Evolutionary conservation across 2,797 vertebrate genomes (phyloP), one percentile per base, ranked within the genome.

Genomic region (Capromys pilorides): DNA sequence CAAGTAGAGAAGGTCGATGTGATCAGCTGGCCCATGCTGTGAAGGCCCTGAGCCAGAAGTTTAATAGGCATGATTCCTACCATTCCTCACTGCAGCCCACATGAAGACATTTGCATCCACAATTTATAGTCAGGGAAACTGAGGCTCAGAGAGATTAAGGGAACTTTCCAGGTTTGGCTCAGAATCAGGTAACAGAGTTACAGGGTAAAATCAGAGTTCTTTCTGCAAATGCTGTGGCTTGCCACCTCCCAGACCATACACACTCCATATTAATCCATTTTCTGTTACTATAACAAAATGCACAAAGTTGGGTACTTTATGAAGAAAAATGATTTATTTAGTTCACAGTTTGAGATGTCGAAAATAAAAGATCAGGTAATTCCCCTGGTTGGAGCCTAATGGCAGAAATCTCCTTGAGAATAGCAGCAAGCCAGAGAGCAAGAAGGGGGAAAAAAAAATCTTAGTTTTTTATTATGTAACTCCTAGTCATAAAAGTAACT

Each of bases 101-200:
- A 33, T 69, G 4, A 22, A 1, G 51, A 6, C 31, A n/a, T 13
- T 21, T 69, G 22, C 78, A 49, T 41, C 86, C 49, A 24, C 33
- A n/a, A 61, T 91, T 84, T 51, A 39, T 5, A 92, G 49, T 41
- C 45, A 51, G 71, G 57, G 51, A 86, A 73, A 57, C 33, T 59
- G 54, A 95, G 78, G 82, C 71, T 67, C 81, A 73, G 77, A 18
- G 14, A 89, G 39, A 5, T 41, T 66, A 87, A 86, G 28, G 69
- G 31, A 69, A 49, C 9, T 57, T 59, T 7, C 41, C 11, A 67
- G 33, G 54, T 49, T 86, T n/a, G 41, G 84, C 28, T 51, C 59
- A 22, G 24, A 73, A 59, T 82, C 54, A 78, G n/a, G 12, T 5
- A 9, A 59, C 88, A 36, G n/a, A n/a, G n/a, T n/a, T n/a, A n/a